phyloP scores from a whole-genome alignment of 2,888 invertebrate genomes.

The Minunthozetes semirufus region DNA sequence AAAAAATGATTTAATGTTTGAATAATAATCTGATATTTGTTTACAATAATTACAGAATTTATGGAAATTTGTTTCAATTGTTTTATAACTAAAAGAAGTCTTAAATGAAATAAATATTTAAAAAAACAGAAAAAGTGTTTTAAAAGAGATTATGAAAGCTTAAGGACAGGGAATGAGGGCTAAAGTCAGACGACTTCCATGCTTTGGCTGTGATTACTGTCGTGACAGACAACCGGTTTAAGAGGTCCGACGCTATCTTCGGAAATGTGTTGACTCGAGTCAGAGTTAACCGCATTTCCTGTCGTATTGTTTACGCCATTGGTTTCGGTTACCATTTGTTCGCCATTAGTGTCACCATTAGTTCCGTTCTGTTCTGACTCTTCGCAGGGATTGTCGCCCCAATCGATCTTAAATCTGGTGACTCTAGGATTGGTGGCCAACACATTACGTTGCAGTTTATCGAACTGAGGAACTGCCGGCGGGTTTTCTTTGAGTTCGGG shows the following conservation, averaged over 20 bases:
- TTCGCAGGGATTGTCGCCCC: slow-evolving; percentile 57
- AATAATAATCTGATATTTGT: too few relatives aligned
- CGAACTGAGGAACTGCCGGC: slow-evolving; percentile 82
- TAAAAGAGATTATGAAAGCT: not conserved
- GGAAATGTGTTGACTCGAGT: slow-evolving; percentile 2
- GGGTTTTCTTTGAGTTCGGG: slow-evolving; percentile 89
- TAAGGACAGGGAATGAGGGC: not conserved
- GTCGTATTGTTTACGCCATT: not conserved
- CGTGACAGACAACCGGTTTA: slow-evolving; percentile 1
- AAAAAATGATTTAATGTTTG: too few relatives aligned
- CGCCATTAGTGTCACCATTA: not conserved
- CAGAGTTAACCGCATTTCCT: not conserved
- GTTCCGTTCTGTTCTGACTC: not conserved
- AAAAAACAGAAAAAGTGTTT: not conserved
- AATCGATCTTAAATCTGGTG: slow-evolving; percentile 93
- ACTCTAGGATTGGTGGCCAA: slow-evolving; percentile 85
- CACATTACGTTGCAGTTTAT: slow-evolving; percentile 75
- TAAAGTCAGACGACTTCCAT: not conserved
- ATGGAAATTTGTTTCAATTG: not conserved
- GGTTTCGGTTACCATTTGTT: not conserved
- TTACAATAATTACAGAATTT: not conserved
- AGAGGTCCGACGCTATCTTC: slow-evolving; percentile 9
- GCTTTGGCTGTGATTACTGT: slow-evolving; percentile 14
- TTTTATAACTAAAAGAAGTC: too few relatives aligned
- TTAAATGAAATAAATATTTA: not conserved